Evolutionary conservation across 1,140 invertebrate species (phyloP).

Genomic region (Leptinotarsa undecemlineata): DNA sequence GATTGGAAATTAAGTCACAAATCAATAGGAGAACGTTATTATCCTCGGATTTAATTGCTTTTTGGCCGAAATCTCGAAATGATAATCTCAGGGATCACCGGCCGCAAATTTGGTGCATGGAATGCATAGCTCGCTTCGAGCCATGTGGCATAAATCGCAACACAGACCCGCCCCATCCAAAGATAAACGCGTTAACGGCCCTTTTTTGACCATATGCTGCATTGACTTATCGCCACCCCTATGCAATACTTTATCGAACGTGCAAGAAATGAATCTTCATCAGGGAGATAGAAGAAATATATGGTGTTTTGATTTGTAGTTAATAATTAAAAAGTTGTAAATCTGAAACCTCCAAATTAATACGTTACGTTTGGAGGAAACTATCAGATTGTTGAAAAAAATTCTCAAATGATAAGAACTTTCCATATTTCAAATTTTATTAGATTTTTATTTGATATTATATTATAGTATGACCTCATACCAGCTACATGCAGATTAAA

Average conservation of each 20-base stretch:
- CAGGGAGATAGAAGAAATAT: neutral
- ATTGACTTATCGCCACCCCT: conserved; percentile 15
- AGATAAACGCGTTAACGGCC: conserved; percentile 10
- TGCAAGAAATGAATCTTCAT: conserved; percentile 10
- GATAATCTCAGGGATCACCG: neutral
- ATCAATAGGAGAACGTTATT: conserved; percentile 13
- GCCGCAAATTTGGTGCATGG: conserved; percentile 4
- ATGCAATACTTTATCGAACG: conserved; percentile 6
- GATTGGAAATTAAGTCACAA: conserved; percentile 19
- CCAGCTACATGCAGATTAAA: too few relatives aligned
- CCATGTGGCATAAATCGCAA: conserved; percentile 24
- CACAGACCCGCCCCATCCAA: conserved; percentile 16
- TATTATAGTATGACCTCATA: too few relatives aligned
- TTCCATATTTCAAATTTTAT: too few relatives aligned
- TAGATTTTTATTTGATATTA: too few relatives aligned
- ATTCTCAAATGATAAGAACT: too few relatives aligned
- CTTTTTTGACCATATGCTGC: conserved; percentile 26
- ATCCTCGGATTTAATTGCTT: conserved; percentile 10
- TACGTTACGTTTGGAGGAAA: too few relatives aligned
- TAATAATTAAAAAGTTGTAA: neutral
- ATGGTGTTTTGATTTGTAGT: neutral
- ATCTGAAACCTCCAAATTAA: neutral
- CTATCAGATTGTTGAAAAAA: too few relatives aligned
- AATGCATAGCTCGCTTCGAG: conserved; percentile 19
- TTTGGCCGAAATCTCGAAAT: neutral